Conservation (phyloP, 2,797 vertebrate species). For the Vireo griseus region DNA sequence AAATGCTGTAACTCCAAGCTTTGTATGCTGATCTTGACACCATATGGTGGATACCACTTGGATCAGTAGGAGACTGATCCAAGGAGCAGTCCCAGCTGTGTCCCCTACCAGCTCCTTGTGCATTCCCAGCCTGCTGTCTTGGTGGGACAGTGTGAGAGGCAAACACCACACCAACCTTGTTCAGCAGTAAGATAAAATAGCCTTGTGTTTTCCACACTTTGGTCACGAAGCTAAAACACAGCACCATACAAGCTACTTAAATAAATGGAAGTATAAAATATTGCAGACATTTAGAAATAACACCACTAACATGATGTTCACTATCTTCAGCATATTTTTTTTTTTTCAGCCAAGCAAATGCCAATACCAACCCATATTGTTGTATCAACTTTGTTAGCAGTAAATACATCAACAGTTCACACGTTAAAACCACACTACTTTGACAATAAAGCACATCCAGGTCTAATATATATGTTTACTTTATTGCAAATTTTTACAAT, state of each 20-base stretch:
- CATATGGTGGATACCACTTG: neutral
- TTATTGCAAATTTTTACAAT: neutral
- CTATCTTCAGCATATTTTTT: neutral
- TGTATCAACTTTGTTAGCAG: neutral
- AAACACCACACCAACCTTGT: neutral
- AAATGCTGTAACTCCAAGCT: neutral
- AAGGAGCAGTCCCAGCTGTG: neutral
- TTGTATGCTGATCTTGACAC: neutral
- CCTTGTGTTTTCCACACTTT: neutral
- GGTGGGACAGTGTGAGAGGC: neutral
- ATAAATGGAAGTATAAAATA: neutral
- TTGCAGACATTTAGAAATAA: neutral
- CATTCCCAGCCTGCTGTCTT: neutral
- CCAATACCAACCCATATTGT: neutral
- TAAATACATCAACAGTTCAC: neutral
- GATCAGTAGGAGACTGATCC: neutral
- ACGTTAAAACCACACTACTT: neutral
- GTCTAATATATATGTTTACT: neutral
- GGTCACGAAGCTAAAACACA: neutral
- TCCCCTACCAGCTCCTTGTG: neutral
- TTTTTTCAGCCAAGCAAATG: neutral
- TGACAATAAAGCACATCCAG: neutral
- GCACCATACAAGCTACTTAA: neutral
- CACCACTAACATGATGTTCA: neutral
- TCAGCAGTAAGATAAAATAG: neutral